Conservation (phyloP, 2,797 vertebrate species). For the Gastrophryne carolinensis region DNA sequence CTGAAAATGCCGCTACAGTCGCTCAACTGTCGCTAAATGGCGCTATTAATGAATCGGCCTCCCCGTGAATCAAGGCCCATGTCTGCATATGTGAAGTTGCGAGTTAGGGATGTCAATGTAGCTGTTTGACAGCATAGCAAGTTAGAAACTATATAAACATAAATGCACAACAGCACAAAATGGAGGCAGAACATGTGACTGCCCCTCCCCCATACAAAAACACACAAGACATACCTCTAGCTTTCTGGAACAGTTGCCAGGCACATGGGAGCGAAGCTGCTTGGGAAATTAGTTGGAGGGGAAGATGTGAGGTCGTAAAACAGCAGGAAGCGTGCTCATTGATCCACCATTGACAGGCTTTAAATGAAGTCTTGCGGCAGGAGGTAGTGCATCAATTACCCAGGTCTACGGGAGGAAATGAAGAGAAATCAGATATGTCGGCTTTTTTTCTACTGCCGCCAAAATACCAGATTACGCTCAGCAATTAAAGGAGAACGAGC, state of each 20-base stretch:
- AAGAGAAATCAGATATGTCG: constrained; percentile 3
- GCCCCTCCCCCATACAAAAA: not conserved
- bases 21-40: too few species aligned
- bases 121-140: too few species aligned
- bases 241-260: constrained; percentile 5
- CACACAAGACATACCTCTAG: constrained; percentile 28
- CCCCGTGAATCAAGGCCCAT: too few species aligned
- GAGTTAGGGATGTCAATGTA: too few species aligned
- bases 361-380: constrained; percentile 21
- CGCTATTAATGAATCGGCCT: too few species aligned
- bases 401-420: constrained; percentile 33
- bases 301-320: constrained; percentile 10
- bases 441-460: not conserved
- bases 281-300: constrained; percentile 9
- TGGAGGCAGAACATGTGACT: not conserved
- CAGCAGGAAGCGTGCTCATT: constrained; percentile 34
- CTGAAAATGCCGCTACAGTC: too few species aligned
- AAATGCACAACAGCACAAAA: too few species aligned
- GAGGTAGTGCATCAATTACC: constrained; percentile 28
- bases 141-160: too few species aligned
- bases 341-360: constrained; percentile 29
- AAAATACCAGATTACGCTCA: not conserved
- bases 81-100: too few species aligned
- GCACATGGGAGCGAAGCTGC: constrained; percentile 32
- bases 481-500: not conserved